Percentiles rank a stretch among this genome's conserved stretches.
Evolutionary conservation across 1,140 invertebrate genomes (phyloP).

Genomic region (Oscheius sp.): DNA sequence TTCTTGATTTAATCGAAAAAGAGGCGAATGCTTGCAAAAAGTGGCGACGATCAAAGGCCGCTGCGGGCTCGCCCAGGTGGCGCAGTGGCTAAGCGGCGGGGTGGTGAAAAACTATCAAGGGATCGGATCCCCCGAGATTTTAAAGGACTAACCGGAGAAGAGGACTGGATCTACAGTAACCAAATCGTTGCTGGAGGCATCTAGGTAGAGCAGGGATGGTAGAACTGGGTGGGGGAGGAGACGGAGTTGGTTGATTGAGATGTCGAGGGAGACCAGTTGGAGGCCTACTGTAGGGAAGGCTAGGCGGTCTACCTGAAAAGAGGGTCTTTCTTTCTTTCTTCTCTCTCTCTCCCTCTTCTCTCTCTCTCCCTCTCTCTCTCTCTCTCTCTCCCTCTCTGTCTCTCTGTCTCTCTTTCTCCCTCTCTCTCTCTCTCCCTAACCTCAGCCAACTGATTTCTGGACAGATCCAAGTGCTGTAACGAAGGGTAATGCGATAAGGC

Average conservation of each 20-base stretch:
- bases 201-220: conserved; percentile 39
- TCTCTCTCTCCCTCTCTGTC: too few relatives aligned
- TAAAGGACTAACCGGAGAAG: conserved; percentile 26
- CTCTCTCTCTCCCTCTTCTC: not conserved
- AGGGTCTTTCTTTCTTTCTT: not conserved
- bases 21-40: too few relatives aligned
- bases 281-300: conserved; percentile 29
- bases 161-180: conserved; percentile 33
- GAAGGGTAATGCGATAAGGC: conserved; percentile 25
- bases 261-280: conserved; percentile 22
- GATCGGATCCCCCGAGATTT: too few relatives aligned
- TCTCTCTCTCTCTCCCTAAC: too few relatives aligned
- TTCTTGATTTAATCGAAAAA: too few relatives aligned
- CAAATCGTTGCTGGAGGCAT: conserved; percentile 25
- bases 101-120: too few relatives aligned
- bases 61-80: too few relatives aligned
- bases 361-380: not conserved
- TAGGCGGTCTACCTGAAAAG: conserved; percentile 21
- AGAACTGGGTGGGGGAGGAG: conserved; percentile 37
- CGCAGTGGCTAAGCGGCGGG: too few relatives aligned
- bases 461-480: conserved; percentile 38
- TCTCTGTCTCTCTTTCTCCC: too few relatives aligned
- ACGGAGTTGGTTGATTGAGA: conserved; percentile 18
- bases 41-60: too few relatives aligned
- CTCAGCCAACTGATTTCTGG: conserved; percentile 32